Evolutionary conservation across 2,113 vertebrate genomes (phyloP).

Genomic region (Calyptomena viridis): DNA sequence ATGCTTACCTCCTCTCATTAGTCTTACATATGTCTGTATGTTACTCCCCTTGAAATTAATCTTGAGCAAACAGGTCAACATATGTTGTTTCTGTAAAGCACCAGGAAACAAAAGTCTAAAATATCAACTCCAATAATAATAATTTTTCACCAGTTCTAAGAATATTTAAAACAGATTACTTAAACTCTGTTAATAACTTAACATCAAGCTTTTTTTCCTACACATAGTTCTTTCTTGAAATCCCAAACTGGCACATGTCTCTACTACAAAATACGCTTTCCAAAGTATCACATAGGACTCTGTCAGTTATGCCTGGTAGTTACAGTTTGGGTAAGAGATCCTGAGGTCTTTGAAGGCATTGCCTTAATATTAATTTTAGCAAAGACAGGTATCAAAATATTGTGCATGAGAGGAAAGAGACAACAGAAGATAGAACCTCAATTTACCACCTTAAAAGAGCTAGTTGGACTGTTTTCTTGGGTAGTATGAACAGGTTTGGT

Average conservation of each 20-base stretch:
- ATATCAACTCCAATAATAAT: not conserved
- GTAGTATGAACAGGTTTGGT: not conserved
- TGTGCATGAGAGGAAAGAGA: not conserved
- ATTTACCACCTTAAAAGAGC: not conserved
- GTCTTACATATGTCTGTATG: not conserved
- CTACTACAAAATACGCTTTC: not conserved
- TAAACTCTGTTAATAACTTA: not conserved
- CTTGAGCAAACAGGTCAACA: not conserved
- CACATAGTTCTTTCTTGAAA: not conserved
- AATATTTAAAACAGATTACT: not conserved
- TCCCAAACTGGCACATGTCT: not conserved
- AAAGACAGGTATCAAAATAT: not conserved
- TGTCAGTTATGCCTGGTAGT: not conserved
- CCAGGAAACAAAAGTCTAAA: not conserved
- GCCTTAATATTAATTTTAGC: not conserved
- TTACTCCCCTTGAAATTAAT: not conserved
- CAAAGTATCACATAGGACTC: not conserved
- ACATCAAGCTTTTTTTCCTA: not conserved
- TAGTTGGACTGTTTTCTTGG: not conserved
- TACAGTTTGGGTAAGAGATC: not conserved
- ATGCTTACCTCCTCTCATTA: not conserved
- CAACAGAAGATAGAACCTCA: not conserved
- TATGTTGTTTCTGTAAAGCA: not conserved
- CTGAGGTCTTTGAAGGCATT: not conserved
- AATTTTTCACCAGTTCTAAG: not conserved